phyloP scores from a whole-genome alignment of 2,888 invertebrate species.

The Macaria liturata region DNA sequence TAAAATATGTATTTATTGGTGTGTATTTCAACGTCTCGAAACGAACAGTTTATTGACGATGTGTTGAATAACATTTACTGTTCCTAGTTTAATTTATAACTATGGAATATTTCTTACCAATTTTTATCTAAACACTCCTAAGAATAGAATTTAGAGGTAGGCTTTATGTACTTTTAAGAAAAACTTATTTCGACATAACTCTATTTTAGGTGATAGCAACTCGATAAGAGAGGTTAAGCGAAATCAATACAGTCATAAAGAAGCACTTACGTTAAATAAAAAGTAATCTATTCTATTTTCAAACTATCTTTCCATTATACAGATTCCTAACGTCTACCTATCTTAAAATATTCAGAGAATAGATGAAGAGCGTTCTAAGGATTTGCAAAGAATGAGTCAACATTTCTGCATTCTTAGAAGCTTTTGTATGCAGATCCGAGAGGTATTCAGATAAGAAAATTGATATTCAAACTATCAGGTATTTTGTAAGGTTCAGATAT shows the following conservation, averaged over 20 bases:
- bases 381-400: slow-evolving; percentile 34
- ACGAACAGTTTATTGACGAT: slow-evolving; percentile 12
- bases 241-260: no score
- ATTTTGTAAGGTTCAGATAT: slow-evolving; percentile 27
- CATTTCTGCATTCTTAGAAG: slow-evolving; percentile 35
- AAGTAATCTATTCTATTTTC: no score
- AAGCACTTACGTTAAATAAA: no score
- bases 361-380: slow-evolving; percentile 24
- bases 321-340: background rate
- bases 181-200: no score
- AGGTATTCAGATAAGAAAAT: slow-evolving; percentile 39
- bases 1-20: slow-evolving; percentile 47
- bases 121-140: no score
- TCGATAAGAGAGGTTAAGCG: no score
- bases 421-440: slow-evolving; percentile 44
- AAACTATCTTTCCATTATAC: background rate
- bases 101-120: no score
- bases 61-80: slow-evolving; percentile 9
- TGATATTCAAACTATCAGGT: slow-evolving; percentile 35
- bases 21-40: slow-evolving; percentile 32
- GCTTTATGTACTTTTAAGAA: no score
- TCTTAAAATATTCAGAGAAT: slow-evolving; percentile 18
- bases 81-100: background rate
- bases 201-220: no score
- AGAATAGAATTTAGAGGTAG: no score